Evolutionary conservation across 2,113 vertebrate genomes (phyloP), one percentile per base, ranked within the genome.

Genomic region (Cephalopterus ornatus): DNA sequence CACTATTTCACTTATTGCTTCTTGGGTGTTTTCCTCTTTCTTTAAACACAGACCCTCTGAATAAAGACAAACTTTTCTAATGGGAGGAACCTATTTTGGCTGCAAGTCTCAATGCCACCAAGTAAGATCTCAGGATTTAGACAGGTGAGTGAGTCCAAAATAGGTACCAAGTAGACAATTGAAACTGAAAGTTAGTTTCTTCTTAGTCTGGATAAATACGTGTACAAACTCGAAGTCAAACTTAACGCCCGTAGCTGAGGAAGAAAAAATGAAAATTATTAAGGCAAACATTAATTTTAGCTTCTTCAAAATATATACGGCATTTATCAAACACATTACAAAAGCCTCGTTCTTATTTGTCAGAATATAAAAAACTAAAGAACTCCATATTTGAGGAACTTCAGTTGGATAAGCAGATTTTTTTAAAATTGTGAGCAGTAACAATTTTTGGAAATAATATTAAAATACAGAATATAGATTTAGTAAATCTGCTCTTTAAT

Each of bases 211-310:
- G 75, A 39, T 85, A 97, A 95, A 94, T 66, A 94, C 0, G 7
- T 79, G 94, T 73, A 96, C 37, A 97, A 94, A 93, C 59, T 83
- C 65, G 82, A 94, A 96, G 88, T 70, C 88, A 97, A 93, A 93
- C 53, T 95, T 96, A 95, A 86, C 39, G 95, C 22, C 96, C 95
- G 92, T 77, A 86, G 95, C 96, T 97, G 92, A 96, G 72, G 75
- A 95, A 96, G 76, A 85, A 93, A 96, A 97, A 93, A 94, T 15
- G 46, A 94, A 83, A 88, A 62, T 88, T 58, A 94, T 96, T 96
- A 97, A 53, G 28, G 53, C 46, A 95, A 92, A 53, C 32, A 83
- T 91, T 67, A 47, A 82, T n/a, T 73, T 82, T 56, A 90, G 20
- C n/a, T 49, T 81, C 73, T 94, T 83, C 55, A 91, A 89, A 85